These are phyloP conservation scores for Muschampia plurimacula DNA, from an alignment of 2,888 invertebrate genomes.

Conservation along the genomic window DNA sequence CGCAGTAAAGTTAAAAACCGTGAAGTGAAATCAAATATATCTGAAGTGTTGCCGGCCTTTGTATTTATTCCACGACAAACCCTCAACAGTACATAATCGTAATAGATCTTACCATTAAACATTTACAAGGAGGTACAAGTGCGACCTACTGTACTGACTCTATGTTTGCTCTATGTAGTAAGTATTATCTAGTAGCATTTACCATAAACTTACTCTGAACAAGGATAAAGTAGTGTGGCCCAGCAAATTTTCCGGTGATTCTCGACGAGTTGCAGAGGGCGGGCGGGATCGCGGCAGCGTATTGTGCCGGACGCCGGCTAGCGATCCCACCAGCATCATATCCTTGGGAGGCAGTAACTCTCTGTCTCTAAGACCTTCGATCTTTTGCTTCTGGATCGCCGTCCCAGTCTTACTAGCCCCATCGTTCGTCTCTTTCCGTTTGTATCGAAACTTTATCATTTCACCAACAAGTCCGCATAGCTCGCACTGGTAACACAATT, in stretches of 20 bases:
- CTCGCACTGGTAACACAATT: conserved; percentile 55
- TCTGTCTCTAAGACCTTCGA: conserved; percentile 73
- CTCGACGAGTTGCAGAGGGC: conserved; percentile 62
- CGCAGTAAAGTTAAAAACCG: too few relatives aligned
- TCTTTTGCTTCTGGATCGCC: conserved; percentile 79
- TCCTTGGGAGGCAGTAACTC: conserved; percentile 80
- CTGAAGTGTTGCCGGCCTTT: too few relatives aligned
- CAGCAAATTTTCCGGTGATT: conserved; percentile 60
- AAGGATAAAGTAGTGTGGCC: conserved; percentile 71
- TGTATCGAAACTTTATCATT: conserved; percentile 89
- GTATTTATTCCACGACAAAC: too few relatives aligned
- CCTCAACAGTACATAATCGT: too few relatives aligned
- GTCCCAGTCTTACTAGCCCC: conserved; percentile 61
- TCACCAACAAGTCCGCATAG: conserved; percentile 70
- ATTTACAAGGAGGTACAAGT: not conserved
- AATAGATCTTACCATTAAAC: not conserved
- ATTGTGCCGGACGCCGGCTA: conserved; percentile 76
- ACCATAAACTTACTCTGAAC: conserved; percentile 75
- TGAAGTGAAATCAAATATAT: too few relatives aligned
- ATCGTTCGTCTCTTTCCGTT: conserved; percentile 84
- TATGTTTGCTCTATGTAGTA: not conserved
- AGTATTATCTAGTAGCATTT: not conserved
- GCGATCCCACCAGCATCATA: conserved; percentile 69
- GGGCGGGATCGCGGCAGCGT: conserved; percentile 76
- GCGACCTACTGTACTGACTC: not conserved